Evolutionary conservation across 2,113 vertebrate genomes (phyloP).

Genomic region (Antennarius striatus): DNA sequence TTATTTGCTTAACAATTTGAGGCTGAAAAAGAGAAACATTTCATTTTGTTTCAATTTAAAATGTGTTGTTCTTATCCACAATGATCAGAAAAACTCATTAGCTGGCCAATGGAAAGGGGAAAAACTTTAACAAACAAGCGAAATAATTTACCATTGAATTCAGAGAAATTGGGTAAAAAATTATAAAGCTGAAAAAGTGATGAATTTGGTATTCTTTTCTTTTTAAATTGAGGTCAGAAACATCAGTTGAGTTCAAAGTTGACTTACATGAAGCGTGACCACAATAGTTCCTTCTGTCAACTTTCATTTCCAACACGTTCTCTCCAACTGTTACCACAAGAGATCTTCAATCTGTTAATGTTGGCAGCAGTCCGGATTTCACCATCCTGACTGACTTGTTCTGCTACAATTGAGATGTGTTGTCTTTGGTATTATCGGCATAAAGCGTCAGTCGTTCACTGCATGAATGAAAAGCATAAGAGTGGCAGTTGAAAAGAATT

Average conservation of each 20-base stretch:
- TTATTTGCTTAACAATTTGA: not conserved
- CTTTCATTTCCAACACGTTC: constrained; percentile 21
- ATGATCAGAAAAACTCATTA: too few species aligned
- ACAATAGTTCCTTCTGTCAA: constrained; percentile 37
- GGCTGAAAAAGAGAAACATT: not conserved
- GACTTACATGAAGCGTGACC: not conserved
- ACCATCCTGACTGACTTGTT: constrained; percentile 3
- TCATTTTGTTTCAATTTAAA: not conserved
- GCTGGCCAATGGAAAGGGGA: too few species aligned
- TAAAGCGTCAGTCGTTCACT: constrained; percentile 9
- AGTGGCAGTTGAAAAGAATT: too few species aligned
- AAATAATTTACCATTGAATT: too few species aligned
- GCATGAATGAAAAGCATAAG: not conserved
- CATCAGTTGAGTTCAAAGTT: constrained; percentile 18
- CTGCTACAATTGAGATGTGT: constrained; percentile 15
- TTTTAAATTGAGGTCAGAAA: not conserved
- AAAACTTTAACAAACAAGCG: too few species aligned
- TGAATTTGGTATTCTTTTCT: not conserved
- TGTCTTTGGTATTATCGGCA: constrained; percentile 15
- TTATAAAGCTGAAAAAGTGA: not conserved
- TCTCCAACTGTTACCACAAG: constrained; percentile 60
- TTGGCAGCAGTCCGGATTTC: constrained; percentile 43
- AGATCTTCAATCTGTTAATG: constrained; percentile 60
- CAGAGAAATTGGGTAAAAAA: constrained; percentile 2
- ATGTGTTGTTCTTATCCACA: too few species aligned